A percentile compares a stretch with the other conserved stretches of the same genome.
Evolutionary conservation across 2,888 invertebrate genomes (phyloP).

Genomic region (Zaprionus bogoriensis): DNA sequence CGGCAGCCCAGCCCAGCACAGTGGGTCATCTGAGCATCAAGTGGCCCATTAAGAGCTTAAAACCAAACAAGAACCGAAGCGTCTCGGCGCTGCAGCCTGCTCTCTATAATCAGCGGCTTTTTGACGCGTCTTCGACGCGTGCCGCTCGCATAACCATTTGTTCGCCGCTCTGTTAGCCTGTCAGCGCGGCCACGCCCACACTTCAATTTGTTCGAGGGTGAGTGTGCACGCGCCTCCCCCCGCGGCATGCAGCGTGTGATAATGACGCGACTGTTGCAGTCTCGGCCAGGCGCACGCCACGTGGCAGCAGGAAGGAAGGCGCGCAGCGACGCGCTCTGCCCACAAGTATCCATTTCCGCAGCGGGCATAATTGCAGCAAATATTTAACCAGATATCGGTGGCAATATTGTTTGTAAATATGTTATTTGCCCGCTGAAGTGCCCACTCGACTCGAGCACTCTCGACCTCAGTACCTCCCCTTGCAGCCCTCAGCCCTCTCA

Average conservation of each 20-base stretch:
- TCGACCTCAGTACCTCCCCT: not conserved
- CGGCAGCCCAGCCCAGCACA: too few relatives aligned
- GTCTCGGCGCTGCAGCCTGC: conserved; percentile 38
- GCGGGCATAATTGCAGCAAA: conserved; percentile 64
- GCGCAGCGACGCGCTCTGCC: conserved; percentile 14
- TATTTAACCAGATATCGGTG: conserved; percentile 62
- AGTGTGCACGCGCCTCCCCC: conserved; percentile 56
- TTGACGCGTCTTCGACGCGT: conserved; percentile 65
- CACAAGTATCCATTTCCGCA: conserved; percentile 81
- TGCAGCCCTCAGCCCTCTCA: not conserved
- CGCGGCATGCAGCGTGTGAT: conserved; percentile 72
- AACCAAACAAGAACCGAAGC: conserved; percentile 48
- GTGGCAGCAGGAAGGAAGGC: conserved; percentile 48
- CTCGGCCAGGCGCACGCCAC: conserved; percentile 72
- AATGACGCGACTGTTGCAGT: conserved; percentile 71
- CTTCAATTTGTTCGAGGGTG: conserved; percentile 61
- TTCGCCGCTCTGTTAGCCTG: conserved; percentile 40
- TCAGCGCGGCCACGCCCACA: conserved; percentile 69
- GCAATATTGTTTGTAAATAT: conserved; percentile 61
- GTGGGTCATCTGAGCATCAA: conserved; percentile 55
- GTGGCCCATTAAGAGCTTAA: conserved; percentile 74
- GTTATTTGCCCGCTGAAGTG: conserved; percentile 61
- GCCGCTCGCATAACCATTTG: conserved; percentile 28
- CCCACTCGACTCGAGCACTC: conserved; percentile 49
- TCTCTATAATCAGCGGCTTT: conserved; percentile 73